Evolutionary conservation across 2,797 vertebrate genomes (phyloP).

Genomic region (Hirundo rustica): DNA sequence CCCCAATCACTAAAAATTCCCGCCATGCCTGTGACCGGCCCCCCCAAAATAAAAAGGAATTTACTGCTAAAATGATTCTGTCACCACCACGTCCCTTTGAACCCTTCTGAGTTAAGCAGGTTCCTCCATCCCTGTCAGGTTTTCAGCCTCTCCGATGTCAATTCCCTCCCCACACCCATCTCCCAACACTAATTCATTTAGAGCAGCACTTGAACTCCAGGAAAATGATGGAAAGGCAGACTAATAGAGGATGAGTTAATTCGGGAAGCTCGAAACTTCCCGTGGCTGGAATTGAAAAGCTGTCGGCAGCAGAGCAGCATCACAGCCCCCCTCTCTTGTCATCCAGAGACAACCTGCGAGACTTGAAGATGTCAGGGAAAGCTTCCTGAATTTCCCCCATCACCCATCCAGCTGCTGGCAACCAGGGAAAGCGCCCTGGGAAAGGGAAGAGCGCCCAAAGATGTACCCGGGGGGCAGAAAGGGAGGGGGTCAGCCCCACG

Average conservation of each 20-base stretch:
- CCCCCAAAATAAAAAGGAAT: background rate
- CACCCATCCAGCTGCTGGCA: background rate
- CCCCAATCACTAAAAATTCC: background rate
- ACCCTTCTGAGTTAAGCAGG: accelerated
- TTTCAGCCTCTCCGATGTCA: background rate
- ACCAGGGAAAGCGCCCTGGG: accelerated
- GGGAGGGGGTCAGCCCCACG: accelerated
- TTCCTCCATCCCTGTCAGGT: background rate
- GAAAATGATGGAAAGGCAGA: background rate
- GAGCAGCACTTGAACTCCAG: background rate
- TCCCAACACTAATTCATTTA: background rate
- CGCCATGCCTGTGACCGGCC: no score
- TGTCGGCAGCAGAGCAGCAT: background rate
- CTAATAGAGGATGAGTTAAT: background rate
- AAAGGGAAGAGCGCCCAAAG: background rate
- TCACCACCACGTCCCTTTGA: background rate
- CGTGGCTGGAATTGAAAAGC: background rate
- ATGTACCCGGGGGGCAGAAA: background rate
- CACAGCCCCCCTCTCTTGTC: accelerated
- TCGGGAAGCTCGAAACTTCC: background rate
- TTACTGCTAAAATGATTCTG: background rate
- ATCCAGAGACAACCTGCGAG: background rate
- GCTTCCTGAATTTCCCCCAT: background rate
- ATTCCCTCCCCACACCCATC: background rate
- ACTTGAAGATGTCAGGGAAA: background rate